Conservation (phyloP, 2,888 invertebrate genomes). For the Synanthedon andrenaeformis region DNA sequence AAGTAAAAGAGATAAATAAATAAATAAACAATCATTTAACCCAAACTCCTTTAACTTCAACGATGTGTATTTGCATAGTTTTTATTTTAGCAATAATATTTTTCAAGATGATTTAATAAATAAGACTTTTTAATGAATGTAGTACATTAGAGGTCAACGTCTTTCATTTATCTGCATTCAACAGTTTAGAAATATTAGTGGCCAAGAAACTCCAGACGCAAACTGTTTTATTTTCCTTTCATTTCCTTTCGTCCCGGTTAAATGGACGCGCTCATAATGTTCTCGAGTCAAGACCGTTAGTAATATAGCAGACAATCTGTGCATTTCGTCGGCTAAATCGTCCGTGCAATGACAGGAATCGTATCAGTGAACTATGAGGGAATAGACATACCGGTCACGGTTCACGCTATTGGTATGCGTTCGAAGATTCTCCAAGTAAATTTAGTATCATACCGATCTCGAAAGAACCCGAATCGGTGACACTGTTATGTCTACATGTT, state of each 20-base stretch:
- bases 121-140: too few species aligned
- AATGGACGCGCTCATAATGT: conserved; percentile 4
- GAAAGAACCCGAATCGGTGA: too few species aligned
- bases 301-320: conserved; percentile 8
- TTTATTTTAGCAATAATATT: too few species aligned
- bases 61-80: too few species aligned
- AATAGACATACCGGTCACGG: conserved; percentile 8
- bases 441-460: too few species aligned
- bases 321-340: conserved; percentile 13
- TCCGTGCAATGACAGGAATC: conserved; percentile 18
- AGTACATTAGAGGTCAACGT: too few species aligned
- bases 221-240: conserved; percentile 1
- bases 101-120: too few species aligned
- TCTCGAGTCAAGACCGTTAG: neutral
- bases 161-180: neutral
- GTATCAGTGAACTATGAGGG: conserved; percentile 13
- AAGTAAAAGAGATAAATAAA: too few species aligned
- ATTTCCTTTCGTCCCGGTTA: conserved; percentile 5
- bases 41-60: too few species aligned
- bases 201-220: neutral
- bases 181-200: neutral
- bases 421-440: neutral
- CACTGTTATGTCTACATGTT: too few species aligned
- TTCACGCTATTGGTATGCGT: conserved; percentile 12
- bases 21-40: too few species aligned